Base-by-base conservation (phyloP, 2,797 vertebrate genomes). In the Pipistrellus pygmaeus region DNA sequence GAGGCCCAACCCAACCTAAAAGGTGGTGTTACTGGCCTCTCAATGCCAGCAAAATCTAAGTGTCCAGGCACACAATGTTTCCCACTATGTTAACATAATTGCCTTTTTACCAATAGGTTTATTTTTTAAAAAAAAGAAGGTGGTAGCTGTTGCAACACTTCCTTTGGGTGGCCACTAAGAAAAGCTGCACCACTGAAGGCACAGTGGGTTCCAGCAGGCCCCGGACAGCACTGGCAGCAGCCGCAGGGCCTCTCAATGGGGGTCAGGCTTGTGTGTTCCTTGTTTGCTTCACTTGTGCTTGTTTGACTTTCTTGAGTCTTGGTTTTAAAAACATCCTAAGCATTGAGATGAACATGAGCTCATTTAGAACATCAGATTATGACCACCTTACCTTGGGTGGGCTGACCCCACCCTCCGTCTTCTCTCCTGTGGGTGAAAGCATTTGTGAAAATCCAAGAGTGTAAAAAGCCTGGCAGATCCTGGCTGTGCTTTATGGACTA, bases 171-270 rank as follows among this genome's bases (percentile, higher is more conserved):
- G 51, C 21, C 18, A 8, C 35, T 0, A 64, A 71, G 66, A 71
- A 81, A 57, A 38, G 2, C 2, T 1, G 44, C 10, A 18, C 20
- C 41, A 30, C 68, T 75, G 10, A 5, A 72, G 46, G 8, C 41
- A 53, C 15, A 9, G 2, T 0, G 12, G 3, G 5, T 5, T 14
- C 32, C 2, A 11, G 48, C 14, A 2, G 8, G 30, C 32, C 18
- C 17, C 6, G 0, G 25, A 12, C 9, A 27, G 48, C 38, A 8
- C 0, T 0, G 15, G 20, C 11, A 12, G 32, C 8, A 5, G 4
- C 8, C 8, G 4, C 25, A 3, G 17, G n/a, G 5, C 8, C 21
- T 17, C 62, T 13, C 35, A 2, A 6, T 0, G 0, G 57, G 44
- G 55, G 77, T 13, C 66, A 30, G 1, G 41, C 12, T 1, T 2